Conservation (phyloP, 1,140 invertebrate genomes). For the Hylaeus anthracinus region DNA sequence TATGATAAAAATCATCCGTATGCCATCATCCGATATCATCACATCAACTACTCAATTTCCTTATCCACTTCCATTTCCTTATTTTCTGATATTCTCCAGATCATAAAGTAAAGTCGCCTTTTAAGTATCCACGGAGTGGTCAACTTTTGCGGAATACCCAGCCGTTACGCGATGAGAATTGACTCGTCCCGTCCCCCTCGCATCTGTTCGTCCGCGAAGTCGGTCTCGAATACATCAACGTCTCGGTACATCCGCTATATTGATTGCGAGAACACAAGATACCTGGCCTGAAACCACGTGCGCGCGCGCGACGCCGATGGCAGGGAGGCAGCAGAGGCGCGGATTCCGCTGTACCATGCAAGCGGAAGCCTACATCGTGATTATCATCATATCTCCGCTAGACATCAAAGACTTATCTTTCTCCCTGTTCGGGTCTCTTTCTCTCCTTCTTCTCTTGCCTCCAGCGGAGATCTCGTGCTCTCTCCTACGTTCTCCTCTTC, state of each 20-base stretch:
- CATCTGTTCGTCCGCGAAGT: conserved; percentile 36
- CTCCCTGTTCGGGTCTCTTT: conserved; percentile 49
- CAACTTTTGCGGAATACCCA: no score
- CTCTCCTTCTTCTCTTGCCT: conserved; percentile 10
- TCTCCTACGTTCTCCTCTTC: conserved; percentile 28
- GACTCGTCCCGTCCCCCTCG: conserved; percentile 16
- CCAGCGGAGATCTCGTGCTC: conserved; percentile 13
- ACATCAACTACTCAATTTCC: no score
- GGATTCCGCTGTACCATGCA: conserved; percentile 61
- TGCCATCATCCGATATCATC: no score
- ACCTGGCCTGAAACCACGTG: conserved; percentile 59
- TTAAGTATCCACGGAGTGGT: no score
- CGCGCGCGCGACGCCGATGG: conserved; percentile 46
- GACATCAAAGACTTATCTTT: conserved; percentile 69
- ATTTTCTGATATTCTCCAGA: no score
- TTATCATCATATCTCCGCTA: conserved; percentile 74
- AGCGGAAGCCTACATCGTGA: conserved; percentile 69
- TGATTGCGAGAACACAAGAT: conserved; percentile 65
- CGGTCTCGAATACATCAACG: conserved; percentile 58
- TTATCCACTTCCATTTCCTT: no score
- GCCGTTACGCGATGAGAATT: background rate
- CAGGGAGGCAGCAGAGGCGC: conserved; percentile 43
- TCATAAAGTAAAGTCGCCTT: no score
- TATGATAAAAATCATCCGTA: no score
- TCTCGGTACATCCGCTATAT: conserved; percentile 65